Base-by-base conservation (phyloP, 1,140 invertebrate species). In the Euura lappo region DNA sequence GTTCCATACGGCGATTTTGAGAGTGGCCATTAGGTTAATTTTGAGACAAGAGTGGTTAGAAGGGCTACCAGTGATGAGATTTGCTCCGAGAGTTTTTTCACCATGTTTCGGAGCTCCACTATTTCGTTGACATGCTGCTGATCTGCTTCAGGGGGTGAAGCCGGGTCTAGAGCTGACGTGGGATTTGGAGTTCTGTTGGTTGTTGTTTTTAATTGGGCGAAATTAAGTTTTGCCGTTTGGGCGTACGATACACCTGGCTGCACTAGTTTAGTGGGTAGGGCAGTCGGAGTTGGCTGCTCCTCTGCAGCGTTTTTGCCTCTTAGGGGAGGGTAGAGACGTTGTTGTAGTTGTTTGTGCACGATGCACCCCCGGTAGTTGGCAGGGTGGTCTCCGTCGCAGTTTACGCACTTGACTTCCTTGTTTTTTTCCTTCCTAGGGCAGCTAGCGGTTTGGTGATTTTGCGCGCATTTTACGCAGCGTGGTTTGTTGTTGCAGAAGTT, bases 401-500 rank as follows among this genome's bases (percentile, higher is more conserved):
- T 65, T 6, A 68, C 42, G 42, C 65, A 47, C 42, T 64, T 60
- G 10, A 51, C 45, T 71, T 45, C 6, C 28, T 10, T 64, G 44
- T 44, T 43, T 3, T 44, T 60, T 65, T 71, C 67, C 8, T 51
- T 71, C 2, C 47, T 81, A 66, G 69, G 60, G 72, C 81, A 85
- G 2, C 28, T 65, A 44, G 11, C 66, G 5, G 76, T 75, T 7
- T 72, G 66, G 71, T 85, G 84, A 10, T 78, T 46, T 28, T 69
- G 64, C 11, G 79, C 79, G 72, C 84, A 86, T 74, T 83, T 83
- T 11, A 86, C 80, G 68, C 85, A 85, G 11, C 69, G 72, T 44
- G 71, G 74, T 45, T 45, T 11, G 65, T 74, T 78, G 11, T 47
- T 75, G 66, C 83, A 86, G 65, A 83, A 79, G 0, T 71, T 69